phyloP scores from a whole-genome alignment of 2,888 invertebrate species.

The Epinotia brunnichana region DNA sequence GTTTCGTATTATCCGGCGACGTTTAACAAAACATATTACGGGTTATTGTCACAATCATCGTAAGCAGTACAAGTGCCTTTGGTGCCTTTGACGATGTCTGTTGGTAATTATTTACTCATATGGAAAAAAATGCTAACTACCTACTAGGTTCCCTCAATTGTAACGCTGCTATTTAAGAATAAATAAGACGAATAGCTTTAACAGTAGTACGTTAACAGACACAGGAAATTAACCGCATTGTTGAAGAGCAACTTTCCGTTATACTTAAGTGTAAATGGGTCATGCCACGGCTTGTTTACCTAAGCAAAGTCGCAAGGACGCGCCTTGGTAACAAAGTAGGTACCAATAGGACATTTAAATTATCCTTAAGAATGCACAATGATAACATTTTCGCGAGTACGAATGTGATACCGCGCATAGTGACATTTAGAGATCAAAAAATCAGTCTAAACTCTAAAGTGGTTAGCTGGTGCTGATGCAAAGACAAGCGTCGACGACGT shows the following conservation, averaged over 20 bases:
- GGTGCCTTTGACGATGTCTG: no score
- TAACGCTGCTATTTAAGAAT: not conserved
- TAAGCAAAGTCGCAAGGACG: slow-evolving; percentile 47
- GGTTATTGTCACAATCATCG: not conserved
- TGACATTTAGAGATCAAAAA: slow-evolving; percentile 4
- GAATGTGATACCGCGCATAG: slow-evolving; percentile 19
- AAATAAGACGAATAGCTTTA: not conserved
- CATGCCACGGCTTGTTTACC: slow-evolving; percentile 54
- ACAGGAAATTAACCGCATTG: slow-evolving; percentile 28
- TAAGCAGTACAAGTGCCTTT: no score
- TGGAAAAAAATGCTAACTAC: not conserved
- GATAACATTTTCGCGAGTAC: not conserved
- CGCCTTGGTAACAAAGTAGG: slow-evolving; percentile 19
- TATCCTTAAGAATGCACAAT: not conserved
- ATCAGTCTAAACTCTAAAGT: not conserved
- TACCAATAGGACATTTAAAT: slow-evolving; percentile 9
- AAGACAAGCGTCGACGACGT: not conserved
- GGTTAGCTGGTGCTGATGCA: slow-evolving; percentile 3
- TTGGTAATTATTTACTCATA: no score
- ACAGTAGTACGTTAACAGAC: not conserved
- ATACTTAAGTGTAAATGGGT: slow-evolving; percentile 28
- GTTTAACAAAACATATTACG: not conserved
- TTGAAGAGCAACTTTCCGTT: slow-evolving; percentile 18
- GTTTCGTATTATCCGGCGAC: no score
- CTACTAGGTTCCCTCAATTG: not conserved